Base-by-base conservation (phyloP, 2,113 vertebrate genomes). In the Sigmodon hispidus region DNA sequence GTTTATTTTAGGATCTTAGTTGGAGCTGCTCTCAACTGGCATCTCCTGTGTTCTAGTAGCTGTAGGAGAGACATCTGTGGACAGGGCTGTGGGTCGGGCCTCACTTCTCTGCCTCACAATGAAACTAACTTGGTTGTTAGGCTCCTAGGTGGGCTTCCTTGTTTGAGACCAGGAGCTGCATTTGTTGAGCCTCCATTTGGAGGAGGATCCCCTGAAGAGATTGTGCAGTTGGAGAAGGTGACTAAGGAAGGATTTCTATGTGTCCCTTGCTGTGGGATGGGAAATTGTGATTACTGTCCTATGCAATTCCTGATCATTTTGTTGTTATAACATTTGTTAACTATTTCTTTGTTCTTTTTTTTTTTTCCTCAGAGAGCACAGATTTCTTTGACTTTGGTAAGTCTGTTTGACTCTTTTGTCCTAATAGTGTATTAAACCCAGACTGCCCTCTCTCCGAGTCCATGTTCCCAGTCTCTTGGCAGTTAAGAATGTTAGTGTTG, bases 331-430 rank as follows among this genome's bases (percentile, higher is more conserved):
- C 95, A 40, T 81, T 40, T 98, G 76, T 72, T 98, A 94, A 97
- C 96, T 97, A 59, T 96, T 75, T 97, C 89, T 98, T 97, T 98
- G 76, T 98, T 95, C 72, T 97, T 98, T 94, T 97, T 98, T 94
- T 97, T 97, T 87, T 96, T 98, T 87, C 94, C 95, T 22, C 98
- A 99, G 99, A 99, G 94, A 98, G 98, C 97, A 98, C 98, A 0
- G 99, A 99, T 95, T 98, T 98, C 97, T 98, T 98, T 97, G 98
- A 98, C 72, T 98, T 98, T 97, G 98, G 99, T 99, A 99, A 98
- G 99, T 99, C 92, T 91, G 29, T 48, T 95, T 94, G 96, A 45
- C 40, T 59, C 11, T 31, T 43, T 57, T 57, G 24, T 24, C 90
- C 88, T 93, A 73, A 10, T 77, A 70, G 81, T 61, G 34, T 34